phyloP scores from a whole-genome alignment of 2,113 vertebrate species.

The Protobothrops mucrosquamatus region DNA sequence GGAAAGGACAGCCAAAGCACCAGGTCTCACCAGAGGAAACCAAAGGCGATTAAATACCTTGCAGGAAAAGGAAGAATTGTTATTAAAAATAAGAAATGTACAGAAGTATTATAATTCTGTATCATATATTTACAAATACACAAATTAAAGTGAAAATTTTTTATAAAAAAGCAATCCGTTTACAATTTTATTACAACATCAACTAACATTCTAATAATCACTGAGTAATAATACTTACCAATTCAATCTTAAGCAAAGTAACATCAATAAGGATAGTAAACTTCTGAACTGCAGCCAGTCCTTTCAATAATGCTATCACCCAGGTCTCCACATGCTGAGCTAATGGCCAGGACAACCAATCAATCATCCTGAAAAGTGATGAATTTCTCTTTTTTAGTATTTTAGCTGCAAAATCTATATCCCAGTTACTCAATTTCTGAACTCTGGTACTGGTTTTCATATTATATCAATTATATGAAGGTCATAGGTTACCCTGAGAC shows the following conservation, averaged over 20 bases:
- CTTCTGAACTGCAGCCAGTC: slow-evolving; percentile 95
- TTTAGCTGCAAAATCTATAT: not conserved
- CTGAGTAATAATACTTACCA: slow-evolving; percentile 74
- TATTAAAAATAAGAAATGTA: not conserved
- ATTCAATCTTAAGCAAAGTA: slow-evolving; percentile 94
- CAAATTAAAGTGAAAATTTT: not conserved
- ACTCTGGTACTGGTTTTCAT: not conserved
- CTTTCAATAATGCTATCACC: slow-evolving; percentile 94
- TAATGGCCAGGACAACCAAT: slow-evolving; percentile 97
- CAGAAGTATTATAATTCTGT: not conserved
- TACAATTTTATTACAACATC: not conserved
- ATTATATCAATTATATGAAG: not conserved
- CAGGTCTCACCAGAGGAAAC: slow-evolving; percentile 95
- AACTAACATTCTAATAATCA: not conserved
- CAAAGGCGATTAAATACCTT: slow-evolving; percentile 96
- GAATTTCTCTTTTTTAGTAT: slow-evolving; percentile 1
- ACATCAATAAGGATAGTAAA: slow-evolving; percentile 99
- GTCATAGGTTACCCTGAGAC: not conserved
- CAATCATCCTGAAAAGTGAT: slow-evolving; percentile 89
- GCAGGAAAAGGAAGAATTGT: slow-evolving; percentile 19
- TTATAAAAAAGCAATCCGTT: not conserved
- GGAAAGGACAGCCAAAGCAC: slow-evolving; percentile 92
- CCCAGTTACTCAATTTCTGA: not conserved
- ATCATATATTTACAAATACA: not conserved
- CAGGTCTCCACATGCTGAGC: slow-evolving; percentile 95